These are phyloP conservation scores for Bactericera cockerelli DNA, from an alignment of 1,140 invertebrate genomes.

Conservation along the genomic window DNA sequence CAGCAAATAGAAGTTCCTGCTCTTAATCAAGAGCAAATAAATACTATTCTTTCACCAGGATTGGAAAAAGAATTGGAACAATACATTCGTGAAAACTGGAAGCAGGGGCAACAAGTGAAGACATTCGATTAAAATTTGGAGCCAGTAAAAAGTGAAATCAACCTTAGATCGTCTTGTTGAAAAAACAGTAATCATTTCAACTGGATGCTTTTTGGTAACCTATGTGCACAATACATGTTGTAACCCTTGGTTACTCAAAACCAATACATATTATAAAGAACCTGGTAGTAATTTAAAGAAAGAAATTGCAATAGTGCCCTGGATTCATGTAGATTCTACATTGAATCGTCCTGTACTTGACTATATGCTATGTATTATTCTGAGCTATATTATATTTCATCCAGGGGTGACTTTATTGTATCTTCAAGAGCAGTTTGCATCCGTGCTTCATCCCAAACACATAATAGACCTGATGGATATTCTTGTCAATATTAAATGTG, in stretches of 20 bases:
- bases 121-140: not conserved
- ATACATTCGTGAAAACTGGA: not conserved
- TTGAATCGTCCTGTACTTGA: not conserved
- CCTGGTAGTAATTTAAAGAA: not conserved
- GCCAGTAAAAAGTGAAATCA: not conserved
- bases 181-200: not conserved
- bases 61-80: not conserved
- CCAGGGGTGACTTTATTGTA: not conserved
- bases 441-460: not conserved
- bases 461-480: not conserved
- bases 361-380: not conserved
- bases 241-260: not conserved
- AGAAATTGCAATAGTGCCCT: not conserved
- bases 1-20: not conserved
- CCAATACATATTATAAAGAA: not conserved
- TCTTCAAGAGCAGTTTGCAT: not conserved
- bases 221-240: not conserved
- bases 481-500: not conserved
- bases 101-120: not conserved
- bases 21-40: not conserved
- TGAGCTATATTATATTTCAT: not conserved
- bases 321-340: not conserved
- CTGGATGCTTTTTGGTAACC: not conserved
- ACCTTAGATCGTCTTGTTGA: not conserved
- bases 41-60: not conserved